Conservation (phyloP, 1,140 invertebrate genomes). For the Brachionus calyciflorus region DNA sequence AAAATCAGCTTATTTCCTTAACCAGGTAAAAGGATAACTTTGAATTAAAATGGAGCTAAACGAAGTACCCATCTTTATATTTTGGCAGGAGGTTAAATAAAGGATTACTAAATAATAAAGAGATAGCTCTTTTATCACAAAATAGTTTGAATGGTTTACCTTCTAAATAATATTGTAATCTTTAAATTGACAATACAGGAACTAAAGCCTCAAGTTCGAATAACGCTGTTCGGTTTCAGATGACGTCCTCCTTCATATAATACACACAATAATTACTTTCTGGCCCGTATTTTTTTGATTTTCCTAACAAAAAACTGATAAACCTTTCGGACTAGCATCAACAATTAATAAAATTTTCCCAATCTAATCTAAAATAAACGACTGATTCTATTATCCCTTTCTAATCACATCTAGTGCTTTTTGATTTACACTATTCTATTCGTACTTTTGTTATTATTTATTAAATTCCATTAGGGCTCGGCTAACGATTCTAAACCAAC, state of each 20-base stretch:
- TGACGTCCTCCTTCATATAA: conserved; percentile 49
- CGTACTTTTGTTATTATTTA: background rate
- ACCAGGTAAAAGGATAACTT: background rate
- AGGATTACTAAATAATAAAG: background rate
- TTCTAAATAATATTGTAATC: background rate
- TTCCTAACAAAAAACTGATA: conserved; percentile 61
- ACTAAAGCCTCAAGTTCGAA: conserved; percentile 52
- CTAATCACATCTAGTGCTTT: background rate
- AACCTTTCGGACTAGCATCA: conserved; percentile 53
- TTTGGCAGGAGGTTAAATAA: background rate
- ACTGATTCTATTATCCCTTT: background rate
- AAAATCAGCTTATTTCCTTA: background rate
- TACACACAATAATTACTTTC: conserved; percentile 49
- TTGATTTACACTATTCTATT: background rate
- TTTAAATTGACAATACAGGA: background rate
- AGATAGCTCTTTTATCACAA: background rate
- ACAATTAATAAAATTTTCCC: background rate
- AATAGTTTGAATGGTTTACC: conserved; percentile 24
- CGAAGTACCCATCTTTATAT: background rate
- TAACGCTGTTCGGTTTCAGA: conserved; percentile 51
- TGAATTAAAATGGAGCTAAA: background rate
- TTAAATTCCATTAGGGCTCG: background rate
- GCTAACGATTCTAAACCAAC: background rate
- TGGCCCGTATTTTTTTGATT: conserved; percentile 46
- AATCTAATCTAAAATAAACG: background rate